Evolutionary conservation across 2,113 vertebrate species (phyloP), one percentile per base, ranked within the genome.

Genomic region (Lepidothrix coronata): DNA sequence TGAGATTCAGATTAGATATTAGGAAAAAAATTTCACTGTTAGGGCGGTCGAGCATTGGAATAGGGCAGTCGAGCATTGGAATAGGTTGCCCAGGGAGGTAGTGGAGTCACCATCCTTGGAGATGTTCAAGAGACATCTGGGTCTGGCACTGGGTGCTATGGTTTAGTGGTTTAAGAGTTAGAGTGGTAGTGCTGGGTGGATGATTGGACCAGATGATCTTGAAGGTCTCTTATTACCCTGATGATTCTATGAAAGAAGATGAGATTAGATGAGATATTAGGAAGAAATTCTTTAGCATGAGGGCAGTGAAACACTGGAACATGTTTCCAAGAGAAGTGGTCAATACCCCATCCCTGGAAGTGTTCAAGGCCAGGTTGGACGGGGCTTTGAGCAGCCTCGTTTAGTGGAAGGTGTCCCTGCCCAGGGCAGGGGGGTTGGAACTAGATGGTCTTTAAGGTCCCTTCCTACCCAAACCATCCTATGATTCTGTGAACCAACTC

Each of bases 381-480:
- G 46, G 33, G 28, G 9, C 17, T 67, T 9, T n/a, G 39, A 61
- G 52, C n/a, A 48, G 1, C 0, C 12, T 54, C 22, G 25, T 33
- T 6, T 3, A 28, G 27, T 18, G 48, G 31, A 6, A 75, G 2
- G 2, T 28, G 35, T 5, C 41, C 4, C 48, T 74, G 46, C 2
- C 27, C 0, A 3, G 5, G 22, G 41, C 54, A 68, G 0, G 0
- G 22, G 4, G 10, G 1, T 3, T 81, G 31, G 41, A 51, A 8
- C 0, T 0, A 43, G 9, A 22, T 25, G 27, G 9, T 49, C 8
- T 63, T 51, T 30, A 63, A 25, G 11, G 16, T 37, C 15, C 6
- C 15, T 63, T 63, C 55, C 14, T n/a, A 11, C 9, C 2, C 49
- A 75, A 91, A 44, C 8, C 11, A 33, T 55, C 37, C 27, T 5